A percentile compares a stretch with the other conserved stretches of the same genome.
Conservation (phyloP, 2,113 vertebrate species). For the Coracopsis vasa region DNA sequence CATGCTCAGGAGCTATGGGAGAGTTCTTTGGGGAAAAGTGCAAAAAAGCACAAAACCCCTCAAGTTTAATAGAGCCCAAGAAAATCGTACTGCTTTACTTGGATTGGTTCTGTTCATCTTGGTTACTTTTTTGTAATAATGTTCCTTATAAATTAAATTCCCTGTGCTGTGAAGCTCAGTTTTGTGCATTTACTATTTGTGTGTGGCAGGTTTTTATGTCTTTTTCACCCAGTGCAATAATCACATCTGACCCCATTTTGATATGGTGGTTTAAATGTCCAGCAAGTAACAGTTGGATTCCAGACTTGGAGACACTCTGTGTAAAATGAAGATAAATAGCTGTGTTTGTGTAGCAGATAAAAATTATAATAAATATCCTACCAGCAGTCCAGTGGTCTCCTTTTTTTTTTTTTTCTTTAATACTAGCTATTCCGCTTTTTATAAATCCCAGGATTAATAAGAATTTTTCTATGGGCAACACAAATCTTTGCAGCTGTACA, state of each 20-base stretch:
- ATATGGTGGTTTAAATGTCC: neutral
- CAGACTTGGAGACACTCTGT: neutral
- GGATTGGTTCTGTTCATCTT: neutral
- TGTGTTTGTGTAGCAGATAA: neutral
- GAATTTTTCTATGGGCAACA: neutral
- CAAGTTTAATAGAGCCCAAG: neutral
- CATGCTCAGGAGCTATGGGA: neutral
- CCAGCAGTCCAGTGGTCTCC: neutral
- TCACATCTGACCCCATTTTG: neutral
- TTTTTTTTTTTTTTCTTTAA: neutral
- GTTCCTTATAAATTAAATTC: neutral
- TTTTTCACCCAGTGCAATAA: neutral
- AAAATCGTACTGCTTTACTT: neutral
- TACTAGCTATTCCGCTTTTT: neutral
- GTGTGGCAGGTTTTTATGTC: neutral
- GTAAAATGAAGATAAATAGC: neutral
- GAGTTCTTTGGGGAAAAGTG: neutral
- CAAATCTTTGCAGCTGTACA: slow-evolving; percentile 23
- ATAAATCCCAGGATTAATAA: slow-evolving; percentile 6
- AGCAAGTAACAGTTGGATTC: neutral
- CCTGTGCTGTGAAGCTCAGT: neutral
- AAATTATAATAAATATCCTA: neutral
- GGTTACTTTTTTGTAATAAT: neutral
- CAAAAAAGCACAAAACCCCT: neutral
- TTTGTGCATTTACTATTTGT: neutral